Conservation (phyloP, 2,797 vertebrate species). For the Trematomus bernacchii region DNA sequence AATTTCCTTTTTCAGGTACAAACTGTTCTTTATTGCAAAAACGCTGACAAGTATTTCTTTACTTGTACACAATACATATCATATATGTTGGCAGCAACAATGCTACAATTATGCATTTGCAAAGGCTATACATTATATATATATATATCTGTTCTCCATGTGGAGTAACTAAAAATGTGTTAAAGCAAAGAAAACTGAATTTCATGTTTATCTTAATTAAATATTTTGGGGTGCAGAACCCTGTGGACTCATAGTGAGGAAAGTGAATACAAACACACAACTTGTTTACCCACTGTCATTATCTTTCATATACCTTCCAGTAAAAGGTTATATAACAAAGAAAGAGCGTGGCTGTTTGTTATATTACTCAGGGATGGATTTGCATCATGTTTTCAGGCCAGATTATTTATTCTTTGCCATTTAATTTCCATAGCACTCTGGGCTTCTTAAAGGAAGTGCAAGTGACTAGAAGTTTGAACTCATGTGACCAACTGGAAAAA, state of each 20-base stretch:
- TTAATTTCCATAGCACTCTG: conserved; percentile 38
- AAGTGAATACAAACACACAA: background rate
- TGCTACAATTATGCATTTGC: background rate
- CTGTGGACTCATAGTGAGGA: conserved; percentile 49
- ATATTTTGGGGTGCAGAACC: conserved; percentile 18
- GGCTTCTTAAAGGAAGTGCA: conserved; percentile 26
- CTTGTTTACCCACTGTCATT: conserved; percentile 12
- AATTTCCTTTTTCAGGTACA: background rate
- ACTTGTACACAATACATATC: background rate
- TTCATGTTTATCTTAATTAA: background rate
- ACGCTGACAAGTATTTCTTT: conserved; percentile 2
- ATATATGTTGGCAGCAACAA: background rate
- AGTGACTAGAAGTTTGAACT: conserved; percentile 58
- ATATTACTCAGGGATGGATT: conserved; percentile 45
- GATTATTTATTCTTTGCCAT: conserved; percentile 45
- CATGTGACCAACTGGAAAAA: conserved; percentile 52
- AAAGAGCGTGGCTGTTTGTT: conserved; percentile 22
- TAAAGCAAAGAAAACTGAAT: background rate
- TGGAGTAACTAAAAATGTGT: background rate
- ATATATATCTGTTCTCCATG: background rate
- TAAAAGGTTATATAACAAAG: conserved; percentile 41
- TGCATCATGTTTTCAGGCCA: conserved; percentile 72
- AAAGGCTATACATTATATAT: background rate
- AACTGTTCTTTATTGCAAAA: conserved; percentile 6
- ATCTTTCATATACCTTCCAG: conserved; percentile 26